A percentile compares a stretch with the other conserved stretches of the same genome.
These are phyloP conservation scores for Pocillopora verrucosa DNA, from an alignment of 64 coral and sea anemone genomes.

Conservation along the genomic window DNA sequence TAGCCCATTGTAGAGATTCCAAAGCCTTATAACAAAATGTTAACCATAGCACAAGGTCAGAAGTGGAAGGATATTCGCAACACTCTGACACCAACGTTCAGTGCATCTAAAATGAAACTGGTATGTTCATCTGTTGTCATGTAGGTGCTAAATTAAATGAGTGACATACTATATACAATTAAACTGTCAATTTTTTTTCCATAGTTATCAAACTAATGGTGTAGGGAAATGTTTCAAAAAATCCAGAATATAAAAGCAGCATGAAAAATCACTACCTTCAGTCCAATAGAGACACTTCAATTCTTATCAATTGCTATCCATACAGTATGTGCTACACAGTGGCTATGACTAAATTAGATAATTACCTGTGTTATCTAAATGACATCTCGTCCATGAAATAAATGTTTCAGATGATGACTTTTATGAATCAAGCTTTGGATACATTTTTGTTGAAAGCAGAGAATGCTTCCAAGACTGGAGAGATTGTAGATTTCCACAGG, in stretches of 20 bases:
- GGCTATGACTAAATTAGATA: no score
- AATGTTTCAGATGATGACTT: conserved; percentile 13
- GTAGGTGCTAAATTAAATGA: neutral
- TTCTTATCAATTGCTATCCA: no score
- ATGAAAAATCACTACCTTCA: no score
- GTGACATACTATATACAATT: no score
- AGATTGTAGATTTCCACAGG: conserved; percentile 36
- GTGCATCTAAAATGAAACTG: conserved; percentile 47
- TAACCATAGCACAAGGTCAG: conserved; percentile 8
- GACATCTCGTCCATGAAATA: no score
- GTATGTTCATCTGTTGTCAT: neutral
- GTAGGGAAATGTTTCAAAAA: no score
- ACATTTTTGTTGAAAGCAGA: neutral
- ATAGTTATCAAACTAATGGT: no score
- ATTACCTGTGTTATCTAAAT: no score
- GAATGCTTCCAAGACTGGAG: neutral
- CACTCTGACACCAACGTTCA: conserved; percentile 47
- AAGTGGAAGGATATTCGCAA: conserved; percentile 55
- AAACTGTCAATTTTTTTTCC: no score
- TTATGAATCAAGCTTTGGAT: conserved; percentile 23
- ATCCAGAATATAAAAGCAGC: no score
- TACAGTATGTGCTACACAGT: no score
- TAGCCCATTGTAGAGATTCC: neutral
- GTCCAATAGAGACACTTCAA: no score
- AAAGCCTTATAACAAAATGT: conserved; percentile 7